phyloP scores from a whole-genome alignment of 2,113 vertebrate species.

The Callaeas wilsoni region DNA sequence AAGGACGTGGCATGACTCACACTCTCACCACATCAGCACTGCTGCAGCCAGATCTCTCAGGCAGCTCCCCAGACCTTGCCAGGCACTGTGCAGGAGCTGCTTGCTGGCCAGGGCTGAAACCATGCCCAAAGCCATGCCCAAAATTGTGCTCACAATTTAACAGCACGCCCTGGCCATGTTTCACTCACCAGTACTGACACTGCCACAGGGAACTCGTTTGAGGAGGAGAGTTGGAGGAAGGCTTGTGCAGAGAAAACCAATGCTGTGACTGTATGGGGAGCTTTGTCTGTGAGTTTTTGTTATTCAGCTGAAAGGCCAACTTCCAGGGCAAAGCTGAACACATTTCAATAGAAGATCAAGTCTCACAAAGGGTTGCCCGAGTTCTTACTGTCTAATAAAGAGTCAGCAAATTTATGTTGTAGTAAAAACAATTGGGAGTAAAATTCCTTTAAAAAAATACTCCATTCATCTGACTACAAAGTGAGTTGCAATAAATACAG shows the following conservation, averaged over 20 bases:
- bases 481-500: slow-evolving; percentile 59
- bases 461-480: slow-evolving; percentile 67
- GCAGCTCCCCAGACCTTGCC: neutral
- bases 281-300: neutral
- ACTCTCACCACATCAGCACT: neutral
- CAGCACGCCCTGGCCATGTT: neutral
- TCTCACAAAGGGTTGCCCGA: slow-evolving; percentile 26
- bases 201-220: neutral
- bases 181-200: neutral
- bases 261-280: neutral
- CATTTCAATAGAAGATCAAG: slow-evolving; percentile 33
- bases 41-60: neutral
- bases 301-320: neutral
- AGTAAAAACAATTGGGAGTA: slow-evolving; percentile 62
- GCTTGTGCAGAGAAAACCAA: neutral
- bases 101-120: neutral
- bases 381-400: slow-evolving; percentile 29
- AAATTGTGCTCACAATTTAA: neutral
- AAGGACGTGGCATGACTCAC: neutral
- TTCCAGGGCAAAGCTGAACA: neutral
- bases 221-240: neutral
- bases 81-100: neutral
- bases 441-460: slow-evolving; percentile 38
- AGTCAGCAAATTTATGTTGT: slow-evolving; percentile 64
- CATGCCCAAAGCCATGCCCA: neutral